phyloP scores from a whole-genome alignment of 53 echinoderm and acorn worm genomes.

The Glandiceps talaboti region DNA sequence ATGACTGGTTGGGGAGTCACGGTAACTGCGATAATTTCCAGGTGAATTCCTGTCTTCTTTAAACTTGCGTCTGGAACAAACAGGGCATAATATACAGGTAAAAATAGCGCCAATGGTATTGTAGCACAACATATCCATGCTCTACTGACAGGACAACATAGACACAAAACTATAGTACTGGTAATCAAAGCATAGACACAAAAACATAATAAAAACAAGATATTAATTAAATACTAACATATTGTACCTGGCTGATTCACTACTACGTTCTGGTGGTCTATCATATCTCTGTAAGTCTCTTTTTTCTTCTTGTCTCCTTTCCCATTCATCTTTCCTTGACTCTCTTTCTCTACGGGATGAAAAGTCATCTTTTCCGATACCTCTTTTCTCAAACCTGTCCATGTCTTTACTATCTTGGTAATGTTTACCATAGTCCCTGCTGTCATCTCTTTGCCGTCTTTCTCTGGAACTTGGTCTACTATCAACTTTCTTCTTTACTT shows the following conservation, averaged over 20 bases:
- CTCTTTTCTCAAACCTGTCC: background rate
- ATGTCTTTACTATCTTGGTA: background rate
- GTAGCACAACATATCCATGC: too few relatives aligned
- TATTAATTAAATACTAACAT: too few relatives aligned
- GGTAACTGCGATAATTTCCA: background rate
- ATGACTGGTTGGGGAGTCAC: background rate
- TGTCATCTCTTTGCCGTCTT: background rate
- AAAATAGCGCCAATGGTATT: too few relatives aligned
- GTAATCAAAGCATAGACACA: too few relatives aligned
- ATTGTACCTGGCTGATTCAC: background rate
- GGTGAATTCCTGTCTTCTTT: background rate
- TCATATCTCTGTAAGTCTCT: conserved; percentile 1
- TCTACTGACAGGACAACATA: too few relatives aligned
- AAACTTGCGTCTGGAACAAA: background rate
- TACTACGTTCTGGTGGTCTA: background rate
- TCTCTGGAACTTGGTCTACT: too few relatives aligned
- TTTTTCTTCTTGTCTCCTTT: conserved; percentile 27
- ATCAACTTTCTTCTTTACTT: background rate
- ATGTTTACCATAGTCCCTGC: background rate
- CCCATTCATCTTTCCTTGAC: conserved; percentile 76
- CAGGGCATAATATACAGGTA: too few relatives aligned
- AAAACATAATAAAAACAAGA: too few relatives aligned
- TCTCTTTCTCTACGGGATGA: conserved; percentile 42
- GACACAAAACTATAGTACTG: too few relatives aligned
- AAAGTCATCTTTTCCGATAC: background rate